Percentiles rank a stretch among this genome's conserved stretches.
These are phyloP conservation scores for Pogonomyrmex barbatus DNA, from an alignment of 1,140 invertebrate species.

Conservation along the genomic window DNA sequence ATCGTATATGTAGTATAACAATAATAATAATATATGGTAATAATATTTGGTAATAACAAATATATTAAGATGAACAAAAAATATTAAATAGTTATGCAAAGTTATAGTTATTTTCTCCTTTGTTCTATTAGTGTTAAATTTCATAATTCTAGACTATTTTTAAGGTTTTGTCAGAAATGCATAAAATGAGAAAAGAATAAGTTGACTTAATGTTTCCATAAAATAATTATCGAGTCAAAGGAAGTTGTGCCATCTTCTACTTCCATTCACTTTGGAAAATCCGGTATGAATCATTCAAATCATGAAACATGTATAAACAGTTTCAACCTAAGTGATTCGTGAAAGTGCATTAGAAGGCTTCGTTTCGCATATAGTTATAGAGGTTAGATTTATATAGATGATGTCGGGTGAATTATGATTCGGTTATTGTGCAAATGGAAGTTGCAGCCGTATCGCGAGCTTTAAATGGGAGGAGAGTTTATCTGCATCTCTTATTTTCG, in stretches of 20 bases:
- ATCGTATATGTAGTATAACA: not conserved
- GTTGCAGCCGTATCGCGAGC: not conserved
- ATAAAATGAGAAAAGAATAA: not conserved
- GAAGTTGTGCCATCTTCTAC: constrained; percentile 8
- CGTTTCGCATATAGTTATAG: constrained; percentile 34
- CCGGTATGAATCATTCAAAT: constrained; percentile 26
- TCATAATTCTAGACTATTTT: not conserved
- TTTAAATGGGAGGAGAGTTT: constrained; percentile 18
- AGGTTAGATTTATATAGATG: constrained; percentile 50
- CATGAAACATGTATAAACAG: constrained; percentile 10
- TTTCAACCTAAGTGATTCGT: constrained; percentile 40
- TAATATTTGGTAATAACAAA: not conserved
- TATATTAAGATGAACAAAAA: not conserved
- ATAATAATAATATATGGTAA: not conserved
- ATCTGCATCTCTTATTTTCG: constrained; percentile 50
- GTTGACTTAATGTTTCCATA: not conserved
- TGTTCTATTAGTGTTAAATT: not conserved
- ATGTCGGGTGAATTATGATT: constrained; percentile 50
- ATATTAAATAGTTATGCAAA: too few species aligned
- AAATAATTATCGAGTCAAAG: constrained; percentile 20
- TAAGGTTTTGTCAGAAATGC: not conserved
- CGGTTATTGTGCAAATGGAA: constrained; percentile 44
- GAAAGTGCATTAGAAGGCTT: constrained; percentile 41
- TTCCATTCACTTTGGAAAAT: constrained; percentile 16
- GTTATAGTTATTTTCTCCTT: not conserved